phyloP scores from a whole-genome alignment of 2,113 vertebrate genomes.

The Pantherophis guttatus region DNA sequence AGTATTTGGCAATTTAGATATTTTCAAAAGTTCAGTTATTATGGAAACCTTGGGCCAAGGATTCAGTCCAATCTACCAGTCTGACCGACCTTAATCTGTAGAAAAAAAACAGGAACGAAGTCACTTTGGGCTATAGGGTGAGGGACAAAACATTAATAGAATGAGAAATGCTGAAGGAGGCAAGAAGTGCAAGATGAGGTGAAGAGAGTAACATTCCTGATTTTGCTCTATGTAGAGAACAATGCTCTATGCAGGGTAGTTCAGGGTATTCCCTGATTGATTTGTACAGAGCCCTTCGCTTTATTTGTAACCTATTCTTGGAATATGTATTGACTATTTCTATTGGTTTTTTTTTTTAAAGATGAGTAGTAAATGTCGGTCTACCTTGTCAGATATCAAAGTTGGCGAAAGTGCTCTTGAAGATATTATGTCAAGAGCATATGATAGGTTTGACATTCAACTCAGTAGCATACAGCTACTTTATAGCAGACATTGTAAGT shows the following conservation, averaged over 20 bases:
- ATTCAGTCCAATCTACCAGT: background rate
- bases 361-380: constrained; percentile 84
- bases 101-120: background rate
- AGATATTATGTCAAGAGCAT: constrained; percentile 94
- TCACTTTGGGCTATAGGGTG: background rate
- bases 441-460: constrained; percentile 91
- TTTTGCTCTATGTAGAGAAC: background rate
- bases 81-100: background rate
- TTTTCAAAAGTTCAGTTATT: background rate
- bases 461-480: constrained; percentile 92
- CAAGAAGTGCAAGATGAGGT: background rate
- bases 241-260: background rate
- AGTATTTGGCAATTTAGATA: background rate
- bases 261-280: background rate
- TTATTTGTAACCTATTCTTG: background rate
- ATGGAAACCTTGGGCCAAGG: background rate
- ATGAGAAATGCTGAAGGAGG: background rate
- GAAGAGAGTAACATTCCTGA: background rate
- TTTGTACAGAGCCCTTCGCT: background rate
- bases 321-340: background rate
- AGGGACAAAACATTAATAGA: background rate
- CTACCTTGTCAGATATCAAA: constrained; percentile 79
- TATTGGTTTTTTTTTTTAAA: constrained; percentile 51
- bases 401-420: constrained; percentile 78
- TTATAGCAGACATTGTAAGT: constrained; percentile 85